phyloP scores from a whole-genome alignment of 1,140 invertebrate species.

The Macrobrachium rosenbergii region DNA sequence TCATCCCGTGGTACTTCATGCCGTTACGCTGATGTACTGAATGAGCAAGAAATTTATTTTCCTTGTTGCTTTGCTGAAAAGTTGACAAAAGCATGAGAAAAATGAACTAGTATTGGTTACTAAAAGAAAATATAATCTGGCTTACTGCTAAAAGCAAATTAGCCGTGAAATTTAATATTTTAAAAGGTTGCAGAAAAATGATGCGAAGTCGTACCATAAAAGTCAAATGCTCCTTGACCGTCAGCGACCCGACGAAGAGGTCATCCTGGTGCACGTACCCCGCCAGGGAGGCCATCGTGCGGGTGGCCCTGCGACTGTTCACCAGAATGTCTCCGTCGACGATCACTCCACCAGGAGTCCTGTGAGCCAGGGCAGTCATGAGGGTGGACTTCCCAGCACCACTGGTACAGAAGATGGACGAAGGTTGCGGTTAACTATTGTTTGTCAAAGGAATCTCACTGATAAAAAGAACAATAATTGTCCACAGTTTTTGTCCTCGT shows the following conservation, averaged over 20 bases:
- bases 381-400: constrained; percentile 74
- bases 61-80: no score
- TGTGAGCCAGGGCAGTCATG: constrained; percentile 70
- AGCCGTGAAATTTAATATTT: background rate
- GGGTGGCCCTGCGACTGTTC: constrained; percentile 69
- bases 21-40: no score
- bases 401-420: constrained; percentile 50
- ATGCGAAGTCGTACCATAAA: constrained; percentile 70
- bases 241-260: constrained; percentile 74
- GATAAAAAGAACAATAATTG: no score
- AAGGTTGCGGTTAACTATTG: no score
- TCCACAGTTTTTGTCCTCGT: no score
- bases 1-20: no score
- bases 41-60: no score
- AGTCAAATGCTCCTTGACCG: constrained; percentile 74
- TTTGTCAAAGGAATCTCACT: constrained; percentile 21
- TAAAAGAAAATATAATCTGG: background rate
- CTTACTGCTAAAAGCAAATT: background rate
- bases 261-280: constrained; percentile 76
- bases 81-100: no score
- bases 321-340: constrained; percentile 71
- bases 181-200: no score
- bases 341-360: constrained; percentile 69
- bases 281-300: constrained; percentile 71
- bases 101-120: no score